These are phyloP conservation scores for Euclidia mi DNA, from an alignment of 2,888 invertebrate species.

Conservation along the genomic window DNA sequence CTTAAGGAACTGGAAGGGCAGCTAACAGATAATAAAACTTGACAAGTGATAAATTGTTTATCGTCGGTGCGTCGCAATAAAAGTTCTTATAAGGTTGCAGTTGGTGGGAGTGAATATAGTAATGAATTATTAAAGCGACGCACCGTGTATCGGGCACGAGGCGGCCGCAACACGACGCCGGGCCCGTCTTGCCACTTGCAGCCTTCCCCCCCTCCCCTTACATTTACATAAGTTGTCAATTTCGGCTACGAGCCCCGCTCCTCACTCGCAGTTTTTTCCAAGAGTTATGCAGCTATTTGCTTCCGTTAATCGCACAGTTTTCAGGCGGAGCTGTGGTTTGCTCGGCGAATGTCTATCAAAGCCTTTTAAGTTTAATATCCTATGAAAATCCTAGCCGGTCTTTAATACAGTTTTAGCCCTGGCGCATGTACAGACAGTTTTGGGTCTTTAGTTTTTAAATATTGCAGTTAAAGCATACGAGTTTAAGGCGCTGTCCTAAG, in stretches of 20 bases:
- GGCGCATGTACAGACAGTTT: too few relatives aligned
- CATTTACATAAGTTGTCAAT: slow-evolving; percentile 62
- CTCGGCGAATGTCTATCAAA: slow-evolving; percentile 13
- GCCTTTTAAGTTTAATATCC: slow-evolving; percentile 8
- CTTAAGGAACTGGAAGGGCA: slow-evolving; percentile 18
- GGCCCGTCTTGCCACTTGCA: slow-evolving; percentile 32
- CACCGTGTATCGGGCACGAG: slow-evolving; percentile 30
- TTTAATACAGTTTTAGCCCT: neutral
- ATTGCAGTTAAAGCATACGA: too few relatives aligned
- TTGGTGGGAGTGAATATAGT: slow-evolving; percentile 37
- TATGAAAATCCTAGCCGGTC: neutral
- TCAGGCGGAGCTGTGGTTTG: slow-evolving; percentile 6
- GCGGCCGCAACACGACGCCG: slow-evolving; percentile 15
- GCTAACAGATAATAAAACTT: slow-evolving; percentile 16
- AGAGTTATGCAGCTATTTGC: slow-evolving; percentile 32
- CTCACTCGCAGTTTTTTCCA: slow-evolving; percentile 46
- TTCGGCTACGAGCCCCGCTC: slow-evolving; percentile 45
- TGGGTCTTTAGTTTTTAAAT: too few relatives aligned
- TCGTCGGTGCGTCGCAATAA: slow-evolving; percentile 28
- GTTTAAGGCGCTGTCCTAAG: too few relatives aligned
- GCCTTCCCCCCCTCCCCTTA: slow-evolving; percentile 50
- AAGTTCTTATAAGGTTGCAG: slow-evolving; percentile 31
- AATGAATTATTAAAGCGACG: slow-evolving; percentile 49
- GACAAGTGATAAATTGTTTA: slow-evolving; percentile 21
- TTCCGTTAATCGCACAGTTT: slow-evolving; percentile 30